Conservation (phyloP, 2,797 vertebrate genomes). For the Adelosebastes latens region DNA sequence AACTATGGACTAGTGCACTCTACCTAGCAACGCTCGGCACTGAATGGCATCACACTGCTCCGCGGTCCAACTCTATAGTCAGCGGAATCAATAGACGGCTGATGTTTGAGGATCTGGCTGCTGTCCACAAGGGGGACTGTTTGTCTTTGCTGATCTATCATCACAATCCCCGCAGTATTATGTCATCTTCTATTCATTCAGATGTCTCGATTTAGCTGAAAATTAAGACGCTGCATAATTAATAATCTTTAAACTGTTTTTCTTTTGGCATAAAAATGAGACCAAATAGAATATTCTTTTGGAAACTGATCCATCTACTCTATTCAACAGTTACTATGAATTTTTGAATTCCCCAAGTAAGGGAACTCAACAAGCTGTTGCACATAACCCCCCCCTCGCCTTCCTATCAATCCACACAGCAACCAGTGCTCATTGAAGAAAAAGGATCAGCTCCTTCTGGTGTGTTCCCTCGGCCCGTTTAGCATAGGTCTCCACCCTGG, state of each 20-base stretch:
- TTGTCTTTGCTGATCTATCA: conserved; percentile 52
- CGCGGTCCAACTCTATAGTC: conserved; percentile 53
- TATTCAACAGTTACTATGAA: conserved; percentile 63
- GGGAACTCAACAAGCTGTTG: conserved; percentile 80
- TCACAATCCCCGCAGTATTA: conserved; percentile 17
- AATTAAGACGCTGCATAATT: background rate
- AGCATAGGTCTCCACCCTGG: conserved; percentile 79
- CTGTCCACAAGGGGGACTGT: conserved; percentile 67
- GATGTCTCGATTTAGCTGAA: background rate
- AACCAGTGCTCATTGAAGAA: conserved; percentile 69
- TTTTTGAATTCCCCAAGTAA: conserved; percentile 57
- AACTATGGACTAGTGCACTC: conserved; percentile 60
- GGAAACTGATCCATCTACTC: background rate
- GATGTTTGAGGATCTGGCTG: conserved; percentile 60
- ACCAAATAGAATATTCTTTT: background rate
- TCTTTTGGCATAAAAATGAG: background rate
- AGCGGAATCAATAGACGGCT: conserved; percentile 52
- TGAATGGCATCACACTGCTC: conserved; percentile 60
- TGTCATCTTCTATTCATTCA: conserved; percentile 30
- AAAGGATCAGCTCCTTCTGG: conserved; percentile 77
- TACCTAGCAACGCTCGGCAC: conserved; percentile 67
- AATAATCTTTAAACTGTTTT: background rate
- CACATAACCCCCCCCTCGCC: conserved; percentile 12
- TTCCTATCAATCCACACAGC: conserved; percentile 60
- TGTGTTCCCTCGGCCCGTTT: conserved; percentile 77